These are phyloP conservation scores for Stratiomys singularior DNA, from an alignment of 2,888 invertebrate genomes.

Conservation along the genomic window DNA sequence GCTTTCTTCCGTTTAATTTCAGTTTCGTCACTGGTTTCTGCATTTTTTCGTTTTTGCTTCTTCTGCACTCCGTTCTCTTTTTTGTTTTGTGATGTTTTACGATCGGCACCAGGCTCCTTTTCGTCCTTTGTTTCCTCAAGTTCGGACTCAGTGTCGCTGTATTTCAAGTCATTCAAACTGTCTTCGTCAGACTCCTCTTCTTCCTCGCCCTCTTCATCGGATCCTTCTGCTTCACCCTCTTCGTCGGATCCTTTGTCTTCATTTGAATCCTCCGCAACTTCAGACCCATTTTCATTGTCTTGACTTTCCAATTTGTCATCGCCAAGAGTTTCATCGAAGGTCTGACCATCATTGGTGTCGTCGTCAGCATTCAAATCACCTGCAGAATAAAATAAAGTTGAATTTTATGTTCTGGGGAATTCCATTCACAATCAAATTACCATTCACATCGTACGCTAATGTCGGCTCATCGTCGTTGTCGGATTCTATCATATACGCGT, in stretches of 20 bases:
- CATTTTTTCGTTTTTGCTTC: constrained; percentile 47
- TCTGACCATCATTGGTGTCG: not conserved
- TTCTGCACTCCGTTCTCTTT: constrained; percentile 55
- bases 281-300: constrained; percentile 57
- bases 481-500: constrained; percentile 76
- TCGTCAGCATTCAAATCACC: not conserved
- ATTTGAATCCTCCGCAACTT: constrained; percentile 48
- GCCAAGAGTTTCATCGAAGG: constrained; percentile 54
- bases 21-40: constrained; percentile 51
- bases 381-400: not conserved
- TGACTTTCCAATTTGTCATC: constrained; percentile 52
- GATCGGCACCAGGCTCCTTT: constrained; percentile 41
- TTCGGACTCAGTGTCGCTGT: constrained; percentile 60
- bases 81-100: constrained; percentile 45
- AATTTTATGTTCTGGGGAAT: no score
- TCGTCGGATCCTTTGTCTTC: constrained; percentile 53
- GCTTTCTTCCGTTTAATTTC: constrained; percentile 62
- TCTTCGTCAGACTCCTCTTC: constrained; percentile 64
- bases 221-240: constrained; percentile 56
- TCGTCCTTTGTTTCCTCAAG: constrained; percentile 59
- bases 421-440: no score
- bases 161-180: constrained; percentile 61
- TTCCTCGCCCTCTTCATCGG: constrained; percentile 49
- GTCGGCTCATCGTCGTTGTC: constrained; percentile 59
- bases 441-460: constrained; percentile 62